Base-by-base conservation (phyloP, 2,888 invertebrate genomes). In the Galeruca laticollis region DNA sequence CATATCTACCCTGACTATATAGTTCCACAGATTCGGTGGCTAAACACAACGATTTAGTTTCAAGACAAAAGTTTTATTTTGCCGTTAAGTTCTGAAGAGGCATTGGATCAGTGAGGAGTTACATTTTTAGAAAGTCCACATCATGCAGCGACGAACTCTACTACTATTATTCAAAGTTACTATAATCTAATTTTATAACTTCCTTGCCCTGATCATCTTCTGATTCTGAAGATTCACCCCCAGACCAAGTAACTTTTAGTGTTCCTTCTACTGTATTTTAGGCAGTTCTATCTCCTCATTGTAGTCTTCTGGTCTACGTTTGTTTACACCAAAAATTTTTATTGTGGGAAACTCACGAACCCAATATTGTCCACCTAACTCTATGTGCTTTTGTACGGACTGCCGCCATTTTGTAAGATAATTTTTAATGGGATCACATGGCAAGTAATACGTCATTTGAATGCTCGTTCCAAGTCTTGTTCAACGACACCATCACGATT, bases 71-170 rank as follows among this genome's bases (percentile, higher is more conserved):
- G 84, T 87, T 98, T 99, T n/a, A 93, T 94, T 88, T 98, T 98
- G 80, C 98, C 99, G 87, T 97, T 98, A 18, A 99, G 90, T 84
- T 97, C 94, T 61, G 92, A 88, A 18, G 99, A 99, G 1, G 99
- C 99, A 82, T 93, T 91, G 11, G 94, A 94, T 98, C 98, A 99
- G 76, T 98, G 95, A 0, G 99, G 99, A 65, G 94, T 98, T 64
- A 99, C 88, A 83, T 93, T 97, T 87, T 99, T 98, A 87, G 98
- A 98, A 86, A 98, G 97, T 5, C 97, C 97, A 85, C 97, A 98
- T 94, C 97, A 97, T 0, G 96, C 96, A 6, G 99, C 99, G 86
- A 92, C 99, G 89, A 99, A 99, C 86, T 99, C 98, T 1, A 99
- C 97, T 77, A 99, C 65, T 93, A 85, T 84, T 94, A 92, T 75